Evolutionary conservation across 2,888 invertebrate species (phyloP).

Genomic region (Melanostoma mellinum): DNA sequence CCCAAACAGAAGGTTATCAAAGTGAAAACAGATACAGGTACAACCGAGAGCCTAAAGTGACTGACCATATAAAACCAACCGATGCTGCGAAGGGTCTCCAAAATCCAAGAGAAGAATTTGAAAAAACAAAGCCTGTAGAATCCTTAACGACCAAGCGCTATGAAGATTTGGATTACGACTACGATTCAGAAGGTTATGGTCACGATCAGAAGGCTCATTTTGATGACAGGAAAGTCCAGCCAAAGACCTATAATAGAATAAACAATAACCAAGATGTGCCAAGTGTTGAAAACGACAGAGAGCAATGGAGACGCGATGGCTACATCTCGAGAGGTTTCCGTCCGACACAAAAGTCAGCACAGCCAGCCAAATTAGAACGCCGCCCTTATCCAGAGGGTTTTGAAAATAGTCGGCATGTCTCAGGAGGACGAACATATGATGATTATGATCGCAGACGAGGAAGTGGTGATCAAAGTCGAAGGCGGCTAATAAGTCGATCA

Average conservation of each 20-base stretch:
- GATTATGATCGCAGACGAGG: not conserved
- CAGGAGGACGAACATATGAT: not conserved
- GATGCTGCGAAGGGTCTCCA: not conserved
- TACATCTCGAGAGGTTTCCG: not conserved
- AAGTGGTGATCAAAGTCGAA: conserved; percentile 3
- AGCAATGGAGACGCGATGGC: conserved; percentile 1
- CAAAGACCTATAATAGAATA: not conserved
- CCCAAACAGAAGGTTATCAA: not conserved
- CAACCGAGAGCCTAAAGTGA: conserved; percentile 15
- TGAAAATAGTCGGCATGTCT: conserved; percentile 2
- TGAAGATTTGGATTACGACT: conserved; percentile 42
- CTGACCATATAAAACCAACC: not conserved
- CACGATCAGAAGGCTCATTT: conserved; percentile 17
- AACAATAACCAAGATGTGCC: not conserved
- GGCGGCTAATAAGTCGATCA: conserved; percentile 15
- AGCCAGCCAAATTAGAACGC: conserved; percentile 2
- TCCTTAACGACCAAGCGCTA: not conserved
- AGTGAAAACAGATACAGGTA: conserved; percentile 7
- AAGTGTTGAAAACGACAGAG: not conserved
- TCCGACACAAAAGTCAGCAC: not conserved
- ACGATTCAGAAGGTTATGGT: conserved; percentile 10
- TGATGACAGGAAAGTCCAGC: not conserved
- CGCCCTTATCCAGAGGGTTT: conserved; percentile 5
- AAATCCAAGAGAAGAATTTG: not conserved
- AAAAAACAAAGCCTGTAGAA: not conserved